Conservation (phyloP, 2,888 invertebrate genomes). For the Elmis aenea region DNA sequence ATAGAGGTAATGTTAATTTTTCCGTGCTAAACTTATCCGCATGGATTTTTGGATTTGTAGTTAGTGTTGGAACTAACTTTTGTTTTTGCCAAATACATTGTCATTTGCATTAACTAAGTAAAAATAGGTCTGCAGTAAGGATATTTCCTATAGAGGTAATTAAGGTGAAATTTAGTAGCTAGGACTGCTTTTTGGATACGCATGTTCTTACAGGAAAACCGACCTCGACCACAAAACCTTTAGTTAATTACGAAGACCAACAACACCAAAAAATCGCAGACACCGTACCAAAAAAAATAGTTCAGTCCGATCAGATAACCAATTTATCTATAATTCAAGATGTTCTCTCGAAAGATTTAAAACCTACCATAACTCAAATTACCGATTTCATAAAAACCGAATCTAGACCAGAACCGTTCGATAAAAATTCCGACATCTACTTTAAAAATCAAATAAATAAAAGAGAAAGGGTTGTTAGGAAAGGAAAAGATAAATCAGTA, state of each 20-base stretch:
- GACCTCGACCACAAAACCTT: constrained; percentile 41
- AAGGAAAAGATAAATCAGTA: constrained; percentile 17
- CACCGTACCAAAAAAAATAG: constrained; percentile 20
- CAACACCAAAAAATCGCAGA: constrained; percentile 27
- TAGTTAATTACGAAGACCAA: constrained; percentile 40
- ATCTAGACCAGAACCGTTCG: constrained; percentile 40
- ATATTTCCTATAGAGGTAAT: constrained; percentile 35
- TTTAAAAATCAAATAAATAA: constrained; percentile 20
- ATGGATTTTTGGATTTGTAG: constrained; percentile 41
- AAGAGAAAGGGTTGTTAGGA: constrained; percentile 16
- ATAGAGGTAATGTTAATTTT: constrained; percentile 39
- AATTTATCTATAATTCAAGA: constrained; percentile 22
- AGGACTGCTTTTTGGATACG: constrained; percentile 46
- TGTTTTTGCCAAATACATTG: constrained; percentile 17
- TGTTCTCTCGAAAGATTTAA: constrained; percentile 21
- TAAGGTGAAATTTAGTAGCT: constrained; percentile 38
- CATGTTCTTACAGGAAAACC: constrained; percentile 48
- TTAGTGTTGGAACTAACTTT: constrained; percentile 33
- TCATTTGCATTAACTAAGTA: constrained; percentile 17
- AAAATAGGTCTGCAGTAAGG: constrained; percentile 40
- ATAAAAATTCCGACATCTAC: background rate
- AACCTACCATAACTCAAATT: constrained; percentile 33
- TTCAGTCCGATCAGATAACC: constrained; percentile 22
- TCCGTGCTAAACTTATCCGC: constrained; percentile 38
- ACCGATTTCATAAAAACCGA: constrained; percentile 43